Evolutionary conservation across 2,797 vertebrate species (phyloP), one percentile per base, ranked within the genome.

Genomic region (Eupleurogrammus muticus): DNA sequence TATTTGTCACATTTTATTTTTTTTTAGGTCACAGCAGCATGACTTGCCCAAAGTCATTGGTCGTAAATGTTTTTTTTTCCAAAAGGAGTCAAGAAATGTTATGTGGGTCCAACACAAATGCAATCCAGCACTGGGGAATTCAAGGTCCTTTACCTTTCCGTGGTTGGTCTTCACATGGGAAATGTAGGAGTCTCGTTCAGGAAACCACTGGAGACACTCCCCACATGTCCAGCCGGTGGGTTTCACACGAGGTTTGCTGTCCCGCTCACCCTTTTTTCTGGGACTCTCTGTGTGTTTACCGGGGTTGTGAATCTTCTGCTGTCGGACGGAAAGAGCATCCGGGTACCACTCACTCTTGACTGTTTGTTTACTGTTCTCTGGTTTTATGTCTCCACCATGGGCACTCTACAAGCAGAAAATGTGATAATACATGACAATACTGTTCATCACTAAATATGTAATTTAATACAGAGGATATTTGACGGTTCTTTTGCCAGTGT

Each of bases 91-190:
- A 42, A 42, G 5, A 57, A 7, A 38, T 16, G 3, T 13, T 23
- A 36, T 47, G 48, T 64, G 5, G 12, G 16, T 24, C 50, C 7
- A 44, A 48, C 56, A 57, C 19, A 16, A 12, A 63, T 8, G 66
- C 11, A 17, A 49, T 56, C 12, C 32, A 28, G n/a, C 19, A n/a
- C 20, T n/a, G 10, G 16, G 17, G 0, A 16, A 24, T n/a, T 24
- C 5, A 23, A 32, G 2, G 40, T 16, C 7, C 38, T 89, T 92
- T 83, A 99, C 97, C 95, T 93, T 96, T 55, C 96, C 94, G 0
- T 99, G 97, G 78, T 80, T 96, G 86, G 90, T 95, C 82, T 97
- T 99, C 92, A 98, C 93, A 75, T 99, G 97, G 66, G 94, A 95
- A 71, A 98, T 89, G 0, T 96, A 99, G 14, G 95, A 87, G 56